These are phyloP conservation scores for Sitophilus oryzae DNA, from an alignment of 1,140 invertebrate genomes.

Conservation along the genomic window DNA sequence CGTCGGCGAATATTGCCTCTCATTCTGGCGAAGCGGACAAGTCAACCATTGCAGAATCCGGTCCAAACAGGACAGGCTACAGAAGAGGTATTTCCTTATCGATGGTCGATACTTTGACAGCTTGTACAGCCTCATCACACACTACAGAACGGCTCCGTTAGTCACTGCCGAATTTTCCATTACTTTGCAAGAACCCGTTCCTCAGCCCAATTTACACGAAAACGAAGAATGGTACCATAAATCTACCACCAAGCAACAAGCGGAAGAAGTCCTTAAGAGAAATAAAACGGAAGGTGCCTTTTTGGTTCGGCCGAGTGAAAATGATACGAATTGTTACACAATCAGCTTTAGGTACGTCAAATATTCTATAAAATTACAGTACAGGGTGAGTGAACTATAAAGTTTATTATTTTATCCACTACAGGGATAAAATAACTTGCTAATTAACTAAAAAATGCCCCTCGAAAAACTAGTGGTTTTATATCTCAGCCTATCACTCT, in stretches of 20 bases:
- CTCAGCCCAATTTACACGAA: constrained; percentile 91
- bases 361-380: too few species aligned
- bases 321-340: constrained; percentile 79
- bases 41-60: constrained; percentile 92
- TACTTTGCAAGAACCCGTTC: constrained; percentile 82
- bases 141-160: constrained; percentile 81
- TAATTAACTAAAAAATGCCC: too few species aligned
- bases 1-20: constrained; percentile 92
- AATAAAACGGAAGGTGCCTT: constrained; percentile 86
- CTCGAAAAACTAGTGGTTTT: too few species aligned
- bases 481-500: too few species aligned
- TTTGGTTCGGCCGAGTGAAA: constrained; percentile 81
- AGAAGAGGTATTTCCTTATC: constrained; percentile 87
- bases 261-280: constrained; percentile 80
- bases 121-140: constrained; percentile 85
- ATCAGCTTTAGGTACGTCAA: constrained; percentile 81
- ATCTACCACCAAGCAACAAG: constrained; percentile 67
- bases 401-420: too few species aligned
- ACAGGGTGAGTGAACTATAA: too few species aligned
- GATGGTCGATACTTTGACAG: constrained; percentile 88
- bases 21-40: constrained; percentile 85
- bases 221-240: constrained; percentile 92
- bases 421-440: too few species aligned
- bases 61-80: constrained; percentile 80
- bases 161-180: constrained; percentile 86